These are phyloP conservation scores for Mechanitis messenoides DNA, from an alignment of 2,888 invertebrate genomes.

Conservation along the genomic window DNA sequence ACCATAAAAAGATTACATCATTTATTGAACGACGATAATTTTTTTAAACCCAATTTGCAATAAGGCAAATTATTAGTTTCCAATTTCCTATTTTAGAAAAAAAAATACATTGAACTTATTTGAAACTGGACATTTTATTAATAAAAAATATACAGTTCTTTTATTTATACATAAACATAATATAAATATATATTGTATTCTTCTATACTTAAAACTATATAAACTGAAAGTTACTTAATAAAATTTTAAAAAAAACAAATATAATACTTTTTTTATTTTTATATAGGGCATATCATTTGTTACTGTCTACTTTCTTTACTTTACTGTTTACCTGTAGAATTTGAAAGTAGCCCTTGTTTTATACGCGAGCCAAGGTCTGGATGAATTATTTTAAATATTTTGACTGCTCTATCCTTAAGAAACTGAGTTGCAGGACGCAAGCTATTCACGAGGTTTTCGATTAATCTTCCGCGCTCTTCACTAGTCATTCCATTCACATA, in stretches of 20 bases:
- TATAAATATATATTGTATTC: too few species aligned
- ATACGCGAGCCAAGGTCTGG: slow-evolving; percentile 81
- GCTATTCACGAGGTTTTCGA: slow-evolving; percentile 86
- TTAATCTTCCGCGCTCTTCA: slow-evolving; percentile 83
- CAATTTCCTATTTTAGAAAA: slow-evolving; percentile 14
- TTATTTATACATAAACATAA: too few species aligned
- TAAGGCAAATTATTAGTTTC: slow-evolving; percentile 32
- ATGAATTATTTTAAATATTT: slow-evolving; percentile 87
- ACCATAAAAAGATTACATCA: too few species aligned
- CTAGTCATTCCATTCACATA: slow-evolving; percentile 85
- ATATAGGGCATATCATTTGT: slow-evolving; percentile 50
- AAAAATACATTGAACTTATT: too few species aligned
- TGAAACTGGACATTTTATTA: too few species aligned
- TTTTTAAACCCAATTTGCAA: slow-evolving; percentile 47
- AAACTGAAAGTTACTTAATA: too few species aligned
- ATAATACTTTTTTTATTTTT: not conserved
- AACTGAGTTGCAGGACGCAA: slow-evolving; percentile 82
- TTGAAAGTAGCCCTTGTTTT: slow-evolving; percentile 33
- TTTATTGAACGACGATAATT: not conserved
- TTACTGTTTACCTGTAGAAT: slow-evolving; percentile 34
- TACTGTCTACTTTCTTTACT: slow-evolving; percentile 9
- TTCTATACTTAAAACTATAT: too few species aligned
- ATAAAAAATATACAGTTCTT: too few species aligned
- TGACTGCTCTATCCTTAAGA: slow-evolving; percentile 77
- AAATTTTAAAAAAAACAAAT: too few species aligned